Conservation (phyloP, 2,113 vertebrate species). For the Corapipo altera region DNA sequence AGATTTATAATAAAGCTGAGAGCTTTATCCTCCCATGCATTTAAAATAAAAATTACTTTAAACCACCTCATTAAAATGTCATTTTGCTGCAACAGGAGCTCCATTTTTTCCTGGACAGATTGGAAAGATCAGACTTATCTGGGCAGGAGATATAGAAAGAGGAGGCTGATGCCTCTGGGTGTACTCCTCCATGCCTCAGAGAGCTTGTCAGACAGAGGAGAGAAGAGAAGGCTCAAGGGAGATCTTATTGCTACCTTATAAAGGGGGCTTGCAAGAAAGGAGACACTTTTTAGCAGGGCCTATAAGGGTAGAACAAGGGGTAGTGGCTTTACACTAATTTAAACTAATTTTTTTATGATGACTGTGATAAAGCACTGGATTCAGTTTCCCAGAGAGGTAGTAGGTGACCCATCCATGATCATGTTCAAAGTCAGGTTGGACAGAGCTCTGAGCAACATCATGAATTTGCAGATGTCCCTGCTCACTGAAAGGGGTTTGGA, state of each 20-base stretch:
- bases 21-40: background rate
- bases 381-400: background rate
- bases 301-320: rapidly evolving
- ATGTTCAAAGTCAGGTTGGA: background rate
- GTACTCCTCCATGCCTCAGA: background rate
- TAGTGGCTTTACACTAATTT: background rate
- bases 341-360: background rate
- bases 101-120: background rate
- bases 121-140: background rate
- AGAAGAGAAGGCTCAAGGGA: background rate
- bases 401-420: background rate
- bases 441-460: rapidly evolving
- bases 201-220: background rate
- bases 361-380: background rate
- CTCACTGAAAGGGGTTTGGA: background rate
- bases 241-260: background rate
- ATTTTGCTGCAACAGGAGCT: background rate
- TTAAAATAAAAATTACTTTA: background rate
- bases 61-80: background rate
- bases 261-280: background rate
- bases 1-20: background rate
- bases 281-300: background rate
- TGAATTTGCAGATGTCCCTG: background rate
- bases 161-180: background rate
- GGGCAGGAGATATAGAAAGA: background rate